Evolutionary conservation across 2,888 invertebrate genomes (phyloP), one percentile per base, ranked within the genome.

Genomic region (Formica aserva): DNA sequence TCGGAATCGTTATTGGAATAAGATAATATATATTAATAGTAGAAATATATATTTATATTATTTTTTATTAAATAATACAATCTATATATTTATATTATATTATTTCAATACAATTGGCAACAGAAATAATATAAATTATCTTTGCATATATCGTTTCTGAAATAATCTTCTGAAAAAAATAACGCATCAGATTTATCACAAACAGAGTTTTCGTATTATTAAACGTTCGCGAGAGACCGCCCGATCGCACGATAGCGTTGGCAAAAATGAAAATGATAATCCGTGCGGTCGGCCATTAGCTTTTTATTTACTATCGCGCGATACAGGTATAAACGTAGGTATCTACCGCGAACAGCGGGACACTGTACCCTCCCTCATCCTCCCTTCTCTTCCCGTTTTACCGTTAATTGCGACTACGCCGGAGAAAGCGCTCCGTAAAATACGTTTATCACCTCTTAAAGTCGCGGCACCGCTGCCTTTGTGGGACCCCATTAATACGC

Each of bases 401-500:
- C 90, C 90, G 87, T 90, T 92, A 92, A 91, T 88, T 88, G 90
- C 87, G 85, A 81, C 74, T 82, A 65, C 85, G 52, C 5, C n/a
- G 88, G 84, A 90, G 87, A 85, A 86, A 89, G 84, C 88, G 83
- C 75, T 85, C 80, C 86, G 85, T 90, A 89, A 92, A 91, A 88
- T 90, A 88, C 90, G 86, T 91, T 91, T 92, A 91, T 90, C 90
- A 89, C 89, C 85, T 90, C 77, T 85, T 82, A 85, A 91, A 91
- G 88, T 90, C 86, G 76, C 63, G 69, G 72, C 78, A 48, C 57
- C 76, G 57, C 63, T 45, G 48, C 76, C 86, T 81, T 82, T 82
- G 60, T 60, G 88, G 83, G 38, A 81, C 18, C 78, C 89, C 87
- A 90, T 90, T 90, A 90, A 90, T 89, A 90, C 89, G 87, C 86